These are phyloP conservation scores for Phenacoccus solenopsis DNA, from an alignment of 1,140 invertebrate genomes.

Conservation along the genomic window DNA sequence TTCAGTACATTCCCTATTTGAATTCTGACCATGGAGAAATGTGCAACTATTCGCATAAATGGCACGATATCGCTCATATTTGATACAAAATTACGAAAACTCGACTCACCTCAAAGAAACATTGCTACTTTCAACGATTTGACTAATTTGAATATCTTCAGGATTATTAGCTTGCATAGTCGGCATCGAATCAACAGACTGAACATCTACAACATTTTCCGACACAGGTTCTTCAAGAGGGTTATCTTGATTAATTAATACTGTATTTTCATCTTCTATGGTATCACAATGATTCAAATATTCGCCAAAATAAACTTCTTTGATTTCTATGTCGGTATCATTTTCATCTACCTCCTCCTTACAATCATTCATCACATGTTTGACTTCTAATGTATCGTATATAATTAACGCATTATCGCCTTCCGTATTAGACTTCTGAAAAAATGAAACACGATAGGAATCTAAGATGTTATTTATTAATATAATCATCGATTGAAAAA, in stretches of 20 bases:
- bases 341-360: background rate
- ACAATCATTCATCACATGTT: too few relatives aligned
- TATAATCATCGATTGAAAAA: background rate
- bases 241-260: background rate
- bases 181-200: too few relatives aligned
- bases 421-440: background rate
- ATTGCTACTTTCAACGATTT: conserved; percentile 7
- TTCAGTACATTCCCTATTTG: too few relatives aligned
- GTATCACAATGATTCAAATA: background rate
- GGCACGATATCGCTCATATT: too few relatives aligned
- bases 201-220: too few relatives aligned
- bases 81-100: too few relatives aligned
- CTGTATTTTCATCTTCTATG: background rate
- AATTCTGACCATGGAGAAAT: too few relatives aligned
- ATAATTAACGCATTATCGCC: background rate
- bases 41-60: too few relatives aligned
- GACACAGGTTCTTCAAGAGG: background rate
- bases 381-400: background rate
- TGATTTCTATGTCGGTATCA: background rate
- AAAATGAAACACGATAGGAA: background rate
- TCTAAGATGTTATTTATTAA: too few relatives aligned
- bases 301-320: conserved; percentile 9
- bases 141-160: conserved; percentile 7
- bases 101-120: conserved; percentile 4
- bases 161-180: background rate